Percentiles rank a stretch among this genome's conserved stretches.
Conservation (phyloP, 1,140 invertebrate genomes). For the Trichomalopsis sarcophagae region DNA sequence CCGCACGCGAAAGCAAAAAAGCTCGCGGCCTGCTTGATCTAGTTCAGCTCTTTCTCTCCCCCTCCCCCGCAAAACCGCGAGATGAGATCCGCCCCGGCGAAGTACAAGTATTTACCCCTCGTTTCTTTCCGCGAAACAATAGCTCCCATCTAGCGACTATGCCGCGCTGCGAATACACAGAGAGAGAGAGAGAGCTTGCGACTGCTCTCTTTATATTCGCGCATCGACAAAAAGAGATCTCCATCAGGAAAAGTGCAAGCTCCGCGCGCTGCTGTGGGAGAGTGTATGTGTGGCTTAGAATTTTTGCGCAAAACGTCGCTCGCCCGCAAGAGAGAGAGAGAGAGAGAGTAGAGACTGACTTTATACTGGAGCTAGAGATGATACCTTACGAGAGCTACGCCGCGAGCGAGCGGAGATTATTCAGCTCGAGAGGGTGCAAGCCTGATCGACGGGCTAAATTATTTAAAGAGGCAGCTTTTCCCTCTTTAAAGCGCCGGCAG, state of each 20-base stretch:
- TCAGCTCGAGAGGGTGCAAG: background rate
- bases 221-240: background rate
- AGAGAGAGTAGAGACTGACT: background rate
- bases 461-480: slow-evolving; percentile 61
- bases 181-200: background rate
- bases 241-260: background rate
- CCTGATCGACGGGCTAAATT: slow-evolving; percentile 55
- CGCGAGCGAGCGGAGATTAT: background rate
- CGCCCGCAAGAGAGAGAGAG: too few relatives aligned
- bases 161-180: background rate
- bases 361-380: too few relatives aligned
- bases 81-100: background rate
- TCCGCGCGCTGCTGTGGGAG: too few relatives aligned
- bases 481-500: slow-evolving; percentile 54
- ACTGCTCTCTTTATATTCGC: background rate
- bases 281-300: too few relatives aligned
- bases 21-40: background rate
- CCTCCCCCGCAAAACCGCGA: background rate
- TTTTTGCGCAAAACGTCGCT: too few relatives aligned
- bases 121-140: slow-evolving; percentile 59
- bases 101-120: slow-evolving; percentile 60
- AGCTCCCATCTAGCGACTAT: slow-evolving; percentile 52
- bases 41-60: background rate
- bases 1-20: background rate
- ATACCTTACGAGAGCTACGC: too few relatives aligned